Percentiles rank a stretch among this genome's conserved stretches.
Conservation (phyloP, 2,888 invertebrate genomes). For the Syrphus vitripennis region DNA sequence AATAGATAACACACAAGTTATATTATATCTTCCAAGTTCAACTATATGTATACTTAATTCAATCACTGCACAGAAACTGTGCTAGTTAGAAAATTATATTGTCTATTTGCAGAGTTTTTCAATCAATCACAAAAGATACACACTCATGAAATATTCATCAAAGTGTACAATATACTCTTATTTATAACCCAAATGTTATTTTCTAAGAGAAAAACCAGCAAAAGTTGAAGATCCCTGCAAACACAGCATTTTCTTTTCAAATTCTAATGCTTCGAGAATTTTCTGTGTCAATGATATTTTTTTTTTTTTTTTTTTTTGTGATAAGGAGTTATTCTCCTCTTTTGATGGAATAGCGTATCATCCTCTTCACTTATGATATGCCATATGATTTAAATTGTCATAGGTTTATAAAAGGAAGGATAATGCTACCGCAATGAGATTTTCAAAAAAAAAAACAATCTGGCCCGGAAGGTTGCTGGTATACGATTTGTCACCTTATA, state of each 20-base stretch:
- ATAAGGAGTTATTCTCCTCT: neutral
- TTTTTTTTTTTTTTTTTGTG: neutral
- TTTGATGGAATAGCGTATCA: neutral
- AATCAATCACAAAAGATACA: conserved; percentile 47
- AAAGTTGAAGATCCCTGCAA: conserved; percentile 12
- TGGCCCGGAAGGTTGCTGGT: conserved; percentile 1
- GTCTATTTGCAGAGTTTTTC: conserved; percentile 25
- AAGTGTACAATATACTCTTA: neutral
- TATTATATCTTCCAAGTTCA: neutral
- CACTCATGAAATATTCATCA: conserved; percentile 39
- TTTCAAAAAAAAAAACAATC: conserved; percentile 12
- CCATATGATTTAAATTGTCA: conserved; percentile 41
- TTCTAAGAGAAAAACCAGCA: neutral
- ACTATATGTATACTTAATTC: neutral
- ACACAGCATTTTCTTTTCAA: conserved; percentile 1
- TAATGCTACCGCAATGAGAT: conserved; percentile 17
- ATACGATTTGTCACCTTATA: neutral
- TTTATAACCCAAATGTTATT: neutral
- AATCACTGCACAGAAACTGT: neutral
- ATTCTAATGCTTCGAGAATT: neutral
- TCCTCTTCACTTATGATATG: conserved; percentile 28
- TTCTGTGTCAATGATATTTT: conserved; percentile 11
- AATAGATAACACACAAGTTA: neutral
- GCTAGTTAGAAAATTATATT: conserved; percentile 5
- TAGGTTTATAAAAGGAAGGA: conserved; percentile 58